Conservation (phyloP, 2,888 invertebrate genomes). For the Holacanthella duospinosa region DNA sequence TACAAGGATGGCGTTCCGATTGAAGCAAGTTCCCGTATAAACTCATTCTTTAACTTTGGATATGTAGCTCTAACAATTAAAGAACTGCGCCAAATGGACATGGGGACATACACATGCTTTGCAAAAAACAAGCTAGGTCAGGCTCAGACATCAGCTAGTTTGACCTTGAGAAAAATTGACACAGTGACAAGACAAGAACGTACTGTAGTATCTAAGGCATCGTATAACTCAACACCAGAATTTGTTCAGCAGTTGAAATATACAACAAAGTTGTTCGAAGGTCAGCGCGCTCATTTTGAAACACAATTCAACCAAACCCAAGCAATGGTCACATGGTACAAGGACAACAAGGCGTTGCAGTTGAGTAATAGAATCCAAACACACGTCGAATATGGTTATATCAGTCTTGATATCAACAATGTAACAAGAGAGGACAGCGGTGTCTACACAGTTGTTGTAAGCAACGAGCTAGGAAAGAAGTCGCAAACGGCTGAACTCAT, state of each 20-base stretch:
- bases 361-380: conserved; percentile 61
- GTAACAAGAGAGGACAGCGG: conserved; percentile 85
- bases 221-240: not conserved
- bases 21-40: conserved; percentile 85
- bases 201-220: not conserved
- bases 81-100: conserved; percentile 78
- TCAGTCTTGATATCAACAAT: conserved; percentile 88
- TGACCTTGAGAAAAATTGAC: conserved; percentile 45
- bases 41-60: conserved; percentile 87
- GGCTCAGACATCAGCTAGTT: conserved; percentile 67
- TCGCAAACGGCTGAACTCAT: not conserved
- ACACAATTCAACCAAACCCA: conserved; percentile 45
- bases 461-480: conserved; percentile 12
- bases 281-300: conserved; percentile 89
- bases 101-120: conserved; percentile 69
- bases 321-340: conserved; percentile 79
- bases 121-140: conserved; percentile 79
- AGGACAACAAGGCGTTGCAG: conserved; percentile 67
- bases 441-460: conserved; percentile 86
- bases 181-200: not conserved
- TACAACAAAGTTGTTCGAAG: conserved; percentile 85
- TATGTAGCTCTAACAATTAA: conserved; percentile 90
- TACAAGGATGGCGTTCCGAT: conserved; percentile 79
- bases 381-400: conserved; percentile 93
- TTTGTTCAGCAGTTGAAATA: conserved; percentile 53